phyloP scores from a whole-genome alignment of 1,140 invertebrate genomes.

The Papilio aristodemus region DNA sequence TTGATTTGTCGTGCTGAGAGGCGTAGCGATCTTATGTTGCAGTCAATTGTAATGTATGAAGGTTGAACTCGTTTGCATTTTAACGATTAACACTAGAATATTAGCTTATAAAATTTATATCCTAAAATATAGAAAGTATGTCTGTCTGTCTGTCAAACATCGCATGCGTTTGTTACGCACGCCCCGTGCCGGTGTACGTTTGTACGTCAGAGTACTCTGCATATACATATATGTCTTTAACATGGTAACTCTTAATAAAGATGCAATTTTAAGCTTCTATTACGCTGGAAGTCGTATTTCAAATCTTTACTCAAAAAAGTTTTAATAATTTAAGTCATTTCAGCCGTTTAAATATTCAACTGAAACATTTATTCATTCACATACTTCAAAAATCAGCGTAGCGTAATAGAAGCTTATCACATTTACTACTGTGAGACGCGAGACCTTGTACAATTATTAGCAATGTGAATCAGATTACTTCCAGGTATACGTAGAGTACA shows the following conservation, averaged over 20 bases:
- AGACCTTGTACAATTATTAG: background rate
- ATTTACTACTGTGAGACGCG: slow-evolving; percentile 12
- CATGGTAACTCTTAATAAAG: background rate
- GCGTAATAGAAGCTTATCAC: background rate
- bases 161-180: slow-evolving; percentile 5
- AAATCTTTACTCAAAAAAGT: no score
- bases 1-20: slow-evolving; percentile 32
- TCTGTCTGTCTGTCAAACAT: background rate
- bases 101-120: background rate
- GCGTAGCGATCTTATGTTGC: slow-evolving; percentile 38
- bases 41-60: slow-evolving; percentile 26
- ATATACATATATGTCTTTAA: background rate
- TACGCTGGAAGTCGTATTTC: background rate
- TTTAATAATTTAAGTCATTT: no score
- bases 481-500: no score
- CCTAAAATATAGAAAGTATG: background rate
- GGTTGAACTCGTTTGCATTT: slow-evolving; percentile 40
- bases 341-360: background rate
- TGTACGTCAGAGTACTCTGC: background rate
- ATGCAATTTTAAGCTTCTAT: background rate
- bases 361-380: background rate
- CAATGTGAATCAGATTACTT: background rate
- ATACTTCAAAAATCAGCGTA: no score
- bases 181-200: background rate
- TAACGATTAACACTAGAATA: slow-evolving; percentile 16